Evolutionary conservation across 2,113 vertebrate species (phyloP).

Genomic region (Theristicus caerulescens): DNA sequence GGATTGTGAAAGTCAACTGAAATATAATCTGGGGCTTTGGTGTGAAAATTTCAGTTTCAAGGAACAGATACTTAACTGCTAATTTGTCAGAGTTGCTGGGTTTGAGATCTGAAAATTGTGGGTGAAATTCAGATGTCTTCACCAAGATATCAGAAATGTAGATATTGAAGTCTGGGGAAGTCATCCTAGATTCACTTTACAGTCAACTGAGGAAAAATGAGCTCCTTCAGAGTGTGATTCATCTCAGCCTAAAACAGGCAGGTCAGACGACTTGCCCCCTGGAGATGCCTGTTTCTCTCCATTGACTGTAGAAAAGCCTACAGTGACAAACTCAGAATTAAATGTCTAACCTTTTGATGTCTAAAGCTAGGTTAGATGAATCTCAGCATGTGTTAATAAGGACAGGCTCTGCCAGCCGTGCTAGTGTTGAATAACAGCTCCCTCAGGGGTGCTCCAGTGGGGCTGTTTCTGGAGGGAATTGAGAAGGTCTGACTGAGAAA

Average conservation of each 20-base stretch:
- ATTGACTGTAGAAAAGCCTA: neutral
- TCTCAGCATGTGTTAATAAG: neutral
- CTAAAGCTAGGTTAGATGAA: neutral
- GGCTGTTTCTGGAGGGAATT: neutral
- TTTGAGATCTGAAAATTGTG: neutral
- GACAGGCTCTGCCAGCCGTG: neutral
- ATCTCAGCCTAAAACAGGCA: constrained; percentile 10
- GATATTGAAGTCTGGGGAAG: neutral
- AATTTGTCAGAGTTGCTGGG: neutral
- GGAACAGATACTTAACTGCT: neutral
- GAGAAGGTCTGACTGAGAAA: neutral
- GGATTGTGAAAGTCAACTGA: neutral
- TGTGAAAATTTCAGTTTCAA: neutral
- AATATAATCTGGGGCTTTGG: neutral
- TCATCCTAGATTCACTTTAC: neutral
- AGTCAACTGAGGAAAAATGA: neutral
- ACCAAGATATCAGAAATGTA: neutral
- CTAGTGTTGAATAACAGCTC: neutral
- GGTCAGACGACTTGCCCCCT: neutral
- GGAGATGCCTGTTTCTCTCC: neutral
- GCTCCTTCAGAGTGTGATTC: constrained; percentile 6
- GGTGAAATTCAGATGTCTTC: neutral
- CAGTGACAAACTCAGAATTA: constrained; percentile 3
- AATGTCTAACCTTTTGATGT: neutral
- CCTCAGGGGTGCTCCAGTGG: neutral